These are phyloP conservation scores for Calcarius lapponicus DNA, from an alignment of 2,797 vertebrate genomes.

Conservation along the genomic window DNA sequence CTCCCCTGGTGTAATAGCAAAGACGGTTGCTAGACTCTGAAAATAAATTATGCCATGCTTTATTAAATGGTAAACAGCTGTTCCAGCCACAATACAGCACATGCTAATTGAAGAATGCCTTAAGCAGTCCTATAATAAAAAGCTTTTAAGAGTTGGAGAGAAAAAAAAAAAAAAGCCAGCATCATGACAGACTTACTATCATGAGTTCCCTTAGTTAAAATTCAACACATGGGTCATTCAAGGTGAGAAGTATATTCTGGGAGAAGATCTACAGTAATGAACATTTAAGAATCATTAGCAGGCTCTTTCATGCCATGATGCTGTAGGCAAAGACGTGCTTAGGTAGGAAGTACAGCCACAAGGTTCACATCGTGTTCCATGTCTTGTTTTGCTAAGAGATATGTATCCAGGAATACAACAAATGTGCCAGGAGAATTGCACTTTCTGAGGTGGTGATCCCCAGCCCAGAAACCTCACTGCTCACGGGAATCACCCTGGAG, in stretches of 20 bases:
- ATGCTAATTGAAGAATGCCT: slow-evolving; percentile 80
- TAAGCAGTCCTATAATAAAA: slow-evolving; percentile 73
- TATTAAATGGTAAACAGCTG: slow-evolving; percentile 83
- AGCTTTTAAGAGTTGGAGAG: slow-evolving; percentile 77
- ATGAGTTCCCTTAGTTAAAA: slow-evolving; percentile 58
- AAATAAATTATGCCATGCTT: slow-evolving; percentile 74
- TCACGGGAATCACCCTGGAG: not conserved
- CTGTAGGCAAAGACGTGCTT: slow-evolving; percentile 50
- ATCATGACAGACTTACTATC: slow-evolving; percentile 59
- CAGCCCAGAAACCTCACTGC: not conserved
- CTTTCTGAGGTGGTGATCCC: not conserved
- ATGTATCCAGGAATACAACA: not conserved
- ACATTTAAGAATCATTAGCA: slow-evolving; percentile 65
- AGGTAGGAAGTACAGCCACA: slow-evolving; percentile 31
- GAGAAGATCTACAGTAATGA: slow-evolving; percentile 60
- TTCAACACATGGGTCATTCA: slow-evolving; percentile 65
- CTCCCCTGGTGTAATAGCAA: slow-evolving; percentile 48
- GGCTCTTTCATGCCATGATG: slow-evolving; percentile 46
- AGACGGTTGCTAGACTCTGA: slow-evolving; percentile 53
- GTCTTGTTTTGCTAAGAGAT: slow-evolving; percentile 33
- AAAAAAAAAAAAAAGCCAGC: slow-evolving; percentile 17
- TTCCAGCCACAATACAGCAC: slow-evolving; percentile 83
- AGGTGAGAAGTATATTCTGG: slow-evolving; percentile 66
- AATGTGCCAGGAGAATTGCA: not conserved
- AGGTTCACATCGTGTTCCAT: not conserved